Evolutionary conservation across 2,888 invertebrate species (phyloP), one percentile per base, ranked within the genome.

Genomic region (Netelia virgata): DNA sequence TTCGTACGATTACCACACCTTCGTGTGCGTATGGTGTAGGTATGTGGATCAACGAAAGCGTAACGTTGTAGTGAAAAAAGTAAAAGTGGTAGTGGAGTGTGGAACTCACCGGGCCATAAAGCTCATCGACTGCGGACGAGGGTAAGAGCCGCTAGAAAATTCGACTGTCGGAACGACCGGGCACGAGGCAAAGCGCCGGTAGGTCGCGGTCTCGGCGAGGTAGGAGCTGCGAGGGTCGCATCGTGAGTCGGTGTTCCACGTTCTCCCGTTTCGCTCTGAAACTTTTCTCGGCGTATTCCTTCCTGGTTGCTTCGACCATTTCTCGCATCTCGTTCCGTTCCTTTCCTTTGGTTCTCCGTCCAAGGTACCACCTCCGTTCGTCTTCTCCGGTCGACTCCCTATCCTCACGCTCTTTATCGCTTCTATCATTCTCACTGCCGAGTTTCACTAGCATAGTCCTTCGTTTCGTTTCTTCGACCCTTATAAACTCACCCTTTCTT

Each of bases 371-470:
- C 36, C 36, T 36, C 57, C 68, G 77, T 55, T 43, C 61, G 10
- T 68, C 36, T 72, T 66, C 61, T 16, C 57, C 9, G 28, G 55
- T 63, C 74, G 18, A 16, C 28, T 59, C 41, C 41, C 61, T 66
- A 14, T 20, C 41, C 59, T 59, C 70, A 11, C 59, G 47, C 72
- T 80, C 76, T 80, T 76, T 66, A 76, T 76, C 79, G 80, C 66
- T 61, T 76, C 72, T 75, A 84, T 84, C 76, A 76, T 80, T 84
- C 66, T 55, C 66, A 57, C 64, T 64, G 61, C 76, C 66, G 76
- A 53, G 76, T 72, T 64, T 11, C 68, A 61, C 53, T 14, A 36
- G 69, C 50, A 20, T 16, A 70, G 47, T 16, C 72, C 66, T 64
- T 36, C 18, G 59, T 64, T 61, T 20, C 11, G 41, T 72, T 55